Conservation (phyloP, 2,888 invertebrate genomes). For the Psylliodes chrysocephalus region DNA sequence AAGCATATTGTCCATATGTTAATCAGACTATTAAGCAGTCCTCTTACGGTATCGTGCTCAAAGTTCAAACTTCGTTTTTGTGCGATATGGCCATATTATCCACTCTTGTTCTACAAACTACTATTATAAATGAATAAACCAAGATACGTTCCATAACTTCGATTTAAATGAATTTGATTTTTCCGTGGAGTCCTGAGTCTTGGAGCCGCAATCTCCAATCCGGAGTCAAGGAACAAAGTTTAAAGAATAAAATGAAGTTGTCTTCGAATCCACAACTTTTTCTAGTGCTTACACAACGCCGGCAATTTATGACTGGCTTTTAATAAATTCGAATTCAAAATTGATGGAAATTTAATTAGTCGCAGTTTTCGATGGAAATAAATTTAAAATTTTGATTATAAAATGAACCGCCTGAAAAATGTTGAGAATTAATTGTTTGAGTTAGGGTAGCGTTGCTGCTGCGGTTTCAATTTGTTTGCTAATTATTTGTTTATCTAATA, state of each 20-base stretch:
- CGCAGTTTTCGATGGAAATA: conserved; percentile 20
- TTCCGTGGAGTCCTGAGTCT: background rate
- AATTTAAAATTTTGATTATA: conserved; percentile 34
- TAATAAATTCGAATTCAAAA: conserved; percentile 27
- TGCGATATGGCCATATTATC: no score
- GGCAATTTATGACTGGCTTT: conserved; percentile 29
- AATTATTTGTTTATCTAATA: background rate
- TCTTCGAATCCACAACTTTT: conserved; percentile 26
- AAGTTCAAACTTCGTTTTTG: no score
- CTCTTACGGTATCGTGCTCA: no score
- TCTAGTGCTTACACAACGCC: conserved; percentile 19
- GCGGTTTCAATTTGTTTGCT: background rate
- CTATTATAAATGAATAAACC: background rate
- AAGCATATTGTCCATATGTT: no score
- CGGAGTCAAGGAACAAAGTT: conserved; percentile 15
- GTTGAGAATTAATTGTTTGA: background rate
- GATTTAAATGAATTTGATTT: background rate
- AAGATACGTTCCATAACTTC: background rate
- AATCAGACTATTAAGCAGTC: no score
- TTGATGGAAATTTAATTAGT: conserved; percentile 33
- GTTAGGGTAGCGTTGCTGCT: background rate
- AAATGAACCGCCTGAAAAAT: conserved; percentile 4
- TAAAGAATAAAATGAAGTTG: conserved; percentile 24
- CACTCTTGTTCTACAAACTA: no score
- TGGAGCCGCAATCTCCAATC: background rate